phyloP scores from a whole-genome alignment of 2,888 invertebrate genomes.

The Pheosia gnoma region DNA sequence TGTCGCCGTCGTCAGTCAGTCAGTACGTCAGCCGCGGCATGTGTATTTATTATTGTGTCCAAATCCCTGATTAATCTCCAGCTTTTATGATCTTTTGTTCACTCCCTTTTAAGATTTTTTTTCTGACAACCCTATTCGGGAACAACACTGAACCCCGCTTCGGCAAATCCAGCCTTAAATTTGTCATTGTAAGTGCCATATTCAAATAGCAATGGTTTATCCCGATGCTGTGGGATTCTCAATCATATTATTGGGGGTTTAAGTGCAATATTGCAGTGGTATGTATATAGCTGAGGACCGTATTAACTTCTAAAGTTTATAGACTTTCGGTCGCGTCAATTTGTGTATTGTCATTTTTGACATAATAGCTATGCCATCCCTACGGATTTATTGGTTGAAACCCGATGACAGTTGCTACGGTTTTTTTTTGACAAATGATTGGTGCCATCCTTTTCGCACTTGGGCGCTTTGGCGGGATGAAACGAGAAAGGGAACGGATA shows the following conservation, averaged over 20 bases:
- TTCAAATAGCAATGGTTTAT: constrained; percentile 12
- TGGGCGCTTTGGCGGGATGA: constrained; percentile 13
- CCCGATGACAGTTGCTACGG: constrained; percentile 74
- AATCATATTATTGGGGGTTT: background rate
- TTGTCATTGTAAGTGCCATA: background rate
- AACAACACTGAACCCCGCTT: constrained; percentile 44
- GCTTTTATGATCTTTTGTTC: constrained; percentile 81
- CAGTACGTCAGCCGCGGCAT: constrained; percentile 62
- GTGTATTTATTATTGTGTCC: constrained; percentile 76
- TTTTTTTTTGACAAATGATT: constrained; percentile 62
- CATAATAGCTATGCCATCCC: constrained; percentile 81
- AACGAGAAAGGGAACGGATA: constrained; percentile 46
- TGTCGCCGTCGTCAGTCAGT: constrained; percentile 58
- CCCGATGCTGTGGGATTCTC: constrained; percentile 6
- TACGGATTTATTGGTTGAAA: constrained; percentile 78
- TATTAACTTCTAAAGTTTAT: constrained; percentile 80
- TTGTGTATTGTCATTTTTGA: constrained; percentile 82
- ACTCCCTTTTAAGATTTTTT: constrained; percentile 72
- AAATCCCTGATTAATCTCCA: constrained; percentile 83
- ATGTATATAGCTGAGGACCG: constrained; percentile 36
- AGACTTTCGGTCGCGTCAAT: constrained; percentile 82
- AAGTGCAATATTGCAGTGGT: constrained; percentile 23
- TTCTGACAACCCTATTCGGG: constrained; percentile 57
- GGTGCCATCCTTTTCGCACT: constrained; percentile 48
- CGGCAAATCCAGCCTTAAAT: constrained; percentile 15